These are phyloP conservation scores for Dipodomys spectabilis DNA, from an alignment of 2,113 vertebrate genomes.

Conservation along the genomic window DNA sequence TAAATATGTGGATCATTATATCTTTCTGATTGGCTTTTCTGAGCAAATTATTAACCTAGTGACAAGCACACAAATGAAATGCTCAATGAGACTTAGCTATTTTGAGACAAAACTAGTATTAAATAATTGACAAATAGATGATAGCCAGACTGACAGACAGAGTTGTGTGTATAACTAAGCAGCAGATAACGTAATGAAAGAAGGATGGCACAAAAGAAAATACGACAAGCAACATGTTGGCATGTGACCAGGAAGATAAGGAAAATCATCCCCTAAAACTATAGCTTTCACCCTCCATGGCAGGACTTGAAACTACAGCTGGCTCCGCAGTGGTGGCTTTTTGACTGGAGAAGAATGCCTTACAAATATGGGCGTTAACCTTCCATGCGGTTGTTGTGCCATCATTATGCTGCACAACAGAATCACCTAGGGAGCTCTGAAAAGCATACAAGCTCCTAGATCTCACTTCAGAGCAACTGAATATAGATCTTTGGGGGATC, in stretches of 20 bases:
- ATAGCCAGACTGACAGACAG: background rate
- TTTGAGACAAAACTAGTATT: background rate
- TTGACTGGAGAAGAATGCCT: no score
- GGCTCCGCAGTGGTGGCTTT: no score
- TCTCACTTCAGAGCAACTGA: background rate
- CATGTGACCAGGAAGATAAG: background rate
- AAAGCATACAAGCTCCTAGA: background rate
- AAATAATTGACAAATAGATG: background rate
- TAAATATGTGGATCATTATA: background rate
- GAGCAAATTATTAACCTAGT: background rate
- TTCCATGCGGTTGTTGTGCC: no score
- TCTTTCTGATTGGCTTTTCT: background rate
- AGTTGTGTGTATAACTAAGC: background rate
- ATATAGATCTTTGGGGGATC: background rate
- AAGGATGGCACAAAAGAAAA: background rate
- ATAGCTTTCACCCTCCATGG: background rate
- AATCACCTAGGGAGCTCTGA: background rate
- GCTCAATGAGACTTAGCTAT: background rate
- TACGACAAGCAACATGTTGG: background rate
- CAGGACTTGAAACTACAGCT: no score
- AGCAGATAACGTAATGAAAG: background rate
- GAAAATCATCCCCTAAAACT: background rate
- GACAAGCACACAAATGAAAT: background rate
- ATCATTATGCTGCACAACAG: background rate
- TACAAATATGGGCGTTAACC: no score